Base-by-base conservation (phyloP, 2,113 vertebrate genomes). In the Nothobranchius kuhntae region DNA sequence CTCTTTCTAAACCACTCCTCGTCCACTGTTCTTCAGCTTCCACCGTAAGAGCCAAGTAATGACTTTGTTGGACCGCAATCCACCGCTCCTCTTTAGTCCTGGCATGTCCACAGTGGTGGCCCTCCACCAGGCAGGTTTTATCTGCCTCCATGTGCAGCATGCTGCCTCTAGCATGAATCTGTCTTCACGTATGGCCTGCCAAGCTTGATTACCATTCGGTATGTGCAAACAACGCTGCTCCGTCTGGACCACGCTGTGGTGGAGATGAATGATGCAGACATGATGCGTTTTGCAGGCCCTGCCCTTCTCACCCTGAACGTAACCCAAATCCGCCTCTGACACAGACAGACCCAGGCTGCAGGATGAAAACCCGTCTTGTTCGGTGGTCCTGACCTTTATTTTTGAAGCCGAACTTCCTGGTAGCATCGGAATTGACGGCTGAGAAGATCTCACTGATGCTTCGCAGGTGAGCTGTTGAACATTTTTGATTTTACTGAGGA, bases 81-180 rank as follows among this genome's bases (percentile, higher is more conserved):
- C 14, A 48, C 57, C 55, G 40, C 65, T 62, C 50, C 68, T 65
- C 57, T 80, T 51, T 72, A 72, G 65, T 80, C 53, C n/a, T 80
- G 74, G 80, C 76, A 66, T 82, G 74, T 77, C 69, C 77, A 67
- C 72, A 66, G 77, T 53, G 53, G 79, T 75, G 74, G 74, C 77
- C 57, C 48, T 26, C 68, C 57, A 81, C 69, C 75, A 71, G 66
- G 46, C 52, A 53, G 64, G 72, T 62, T 86, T 86, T 75, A 86
- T 85, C 78, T 82, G 63, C 65, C 67, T 75, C 75, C 73, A 71
- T 77, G 68, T 68, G 58, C 71, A 74, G 69, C 66, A 63, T 11
- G 10, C 13, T 74, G 78, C 78, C 73, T 62, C 71, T 85, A 80
- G 68, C 80, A 77, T 0, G 8, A 53, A 74, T 68, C 71, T 21